These are phyloP conservation scores for Ichneumoninae sp. DNA, from an alignment of 2,888 invertebrate species.

Conservation along the genomic window DNA sequence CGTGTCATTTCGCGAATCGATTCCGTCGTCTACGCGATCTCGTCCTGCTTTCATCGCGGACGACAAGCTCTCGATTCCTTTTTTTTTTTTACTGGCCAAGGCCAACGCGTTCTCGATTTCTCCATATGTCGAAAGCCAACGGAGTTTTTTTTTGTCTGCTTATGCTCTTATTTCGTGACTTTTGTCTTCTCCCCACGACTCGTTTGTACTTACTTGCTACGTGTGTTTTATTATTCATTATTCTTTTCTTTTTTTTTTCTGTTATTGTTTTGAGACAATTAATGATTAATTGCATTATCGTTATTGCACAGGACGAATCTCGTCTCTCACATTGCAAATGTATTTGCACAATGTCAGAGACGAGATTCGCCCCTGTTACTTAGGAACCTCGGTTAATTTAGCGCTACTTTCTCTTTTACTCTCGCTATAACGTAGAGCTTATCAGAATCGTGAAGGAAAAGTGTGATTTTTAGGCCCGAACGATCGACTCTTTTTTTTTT, in stretches of 20 bases:
- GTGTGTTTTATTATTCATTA: neutral
- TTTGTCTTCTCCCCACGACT: neutral
- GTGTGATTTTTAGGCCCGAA: slow-evolving; percentile 50
- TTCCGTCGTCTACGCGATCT: slow-evolving; percentile 21
- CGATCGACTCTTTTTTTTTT: slow-evolving; percentile 18
- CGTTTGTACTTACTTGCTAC: neutral
- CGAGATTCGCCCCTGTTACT: slow-evolving; percentile 56
- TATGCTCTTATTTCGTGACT: neutral
- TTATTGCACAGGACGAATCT: slow-evolving; percentile 60
- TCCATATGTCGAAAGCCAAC: slow-evolving; percentile 11
- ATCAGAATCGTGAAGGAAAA: slow-evolving; percentile 37
- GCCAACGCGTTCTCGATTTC: slow-evolving; percentile 3
- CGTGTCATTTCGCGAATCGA: slow-evolving; percentile 1
- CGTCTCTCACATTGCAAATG: slow-evolving; percentile 38
- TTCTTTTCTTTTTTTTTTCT: neutral
- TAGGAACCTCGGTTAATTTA: slow-evolving; percentile 53
- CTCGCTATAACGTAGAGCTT: slow-evolving; percentile 18
- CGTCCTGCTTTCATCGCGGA: slow-evolving; percentile 24
- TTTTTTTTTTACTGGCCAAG: slow-evolving; percentile 32
- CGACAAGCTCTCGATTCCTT: slow-evolving; percentile 12
- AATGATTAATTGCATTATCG: slow-evolving; percentile 37
- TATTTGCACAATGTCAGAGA: slow-evolving; percentile 34
- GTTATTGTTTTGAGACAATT: slow-evolving; percentile 18
- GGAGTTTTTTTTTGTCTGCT: neutral
- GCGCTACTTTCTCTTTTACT: slow-evolving; percentile 26